Base-by-base conservation (phyloP, 2,113 vertebrate species). In the Antennarius striatus region DNA sequence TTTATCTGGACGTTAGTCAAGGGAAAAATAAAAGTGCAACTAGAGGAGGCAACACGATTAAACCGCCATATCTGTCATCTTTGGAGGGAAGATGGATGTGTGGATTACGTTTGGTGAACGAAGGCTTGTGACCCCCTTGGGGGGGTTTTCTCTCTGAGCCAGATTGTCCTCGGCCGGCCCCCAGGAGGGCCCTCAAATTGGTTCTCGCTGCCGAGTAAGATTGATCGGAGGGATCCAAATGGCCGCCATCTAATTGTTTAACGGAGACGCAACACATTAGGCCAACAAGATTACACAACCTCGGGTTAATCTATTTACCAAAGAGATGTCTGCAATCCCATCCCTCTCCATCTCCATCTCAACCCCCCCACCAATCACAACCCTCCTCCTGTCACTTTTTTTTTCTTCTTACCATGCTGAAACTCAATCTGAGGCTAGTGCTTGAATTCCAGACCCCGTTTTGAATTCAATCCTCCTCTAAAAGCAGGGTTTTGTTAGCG, bases 171-270 rank as follows among this genome's bases (percentile, higher is more conserved):
- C 52, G 54, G 42, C 75, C 83, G 14, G 75, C 75, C 79, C 22
- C 83, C 71, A 66, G 40, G 85, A 71, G 79, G 81, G 82, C 86
- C 86, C 79, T 90, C 91, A 90, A 91, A 91, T 92, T 88, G 88
- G 87, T 90, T 91, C 87, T 88, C 5, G 54, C 91, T 91, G 87
- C 78, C 53, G 63, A 89, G 74, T 55, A 82, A 93, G 92, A 94
- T 93, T 92, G 92, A 95, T 95, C 84, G 79, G 83, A 89, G 88
- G 79, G 89, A 85, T 89, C 81, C 86, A 91, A 92, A 92, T 90
- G 88, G 87, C 83, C 11, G 56, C 75, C 80, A 56, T 83, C 80
- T 91, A 87, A 89, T 86, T 94, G 89, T 90, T 93, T 92, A 91
- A 94, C 77, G 88, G 92, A 92, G 89, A 89, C 16, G 71, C 80